Base-by-base conservation (phyloP, 2,113 vertebrate species). In the Macrotis lagotis region DNA sequence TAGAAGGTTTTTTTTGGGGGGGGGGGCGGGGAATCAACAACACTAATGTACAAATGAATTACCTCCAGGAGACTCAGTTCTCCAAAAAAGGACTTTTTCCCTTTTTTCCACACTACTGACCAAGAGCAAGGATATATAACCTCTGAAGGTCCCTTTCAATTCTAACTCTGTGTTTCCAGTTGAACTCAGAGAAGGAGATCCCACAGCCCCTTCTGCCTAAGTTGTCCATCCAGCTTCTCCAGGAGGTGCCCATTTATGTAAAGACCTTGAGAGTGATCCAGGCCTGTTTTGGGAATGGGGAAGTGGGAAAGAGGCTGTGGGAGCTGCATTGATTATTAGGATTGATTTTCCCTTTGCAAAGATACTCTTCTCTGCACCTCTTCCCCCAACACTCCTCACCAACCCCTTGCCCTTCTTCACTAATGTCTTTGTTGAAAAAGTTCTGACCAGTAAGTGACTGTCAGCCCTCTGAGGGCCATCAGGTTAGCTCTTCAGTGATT, bases 1-100 rank as follows among this genome's bases (percentile, higher is more conserved):
- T 89, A 93, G 50, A 97, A 94, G 28, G 66, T 9, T 66, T 50
- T 66, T 66, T 66, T 66, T n/a, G n/a, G n/a, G n/a, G n/a, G n/a
- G n/a, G n/a, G n/a, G n/a, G n/a, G n/a, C n/a, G 28, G 55, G 55
- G 55, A 14, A 37, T 44, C 44, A 91, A 91, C 94, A 96, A 96
- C 93, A 97, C 97, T 90, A 90, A 96, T 96, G 90, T 96, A 97
- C 96, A 96, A 53, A 94, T 44, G n/a, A 83, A 83, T 92, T 94
- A 95, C 96, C 89, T 97, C 96, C 83, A 48, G 83, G 95, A 96
- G 95, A 94, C 94, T 95, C 22, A 0, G 51, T 92, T 96, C 92
- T 96, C 94, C 59, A 53, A 95, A 92, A 93, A 92, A 90, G 94
- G 88, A 44, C n/a, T 22, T n/a, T 83, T 66, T 66, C 66, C 66